Base-by-base conservation (phyloP, 2,797 vertebrate genomes). In the Gallinago stenura region DNA sequence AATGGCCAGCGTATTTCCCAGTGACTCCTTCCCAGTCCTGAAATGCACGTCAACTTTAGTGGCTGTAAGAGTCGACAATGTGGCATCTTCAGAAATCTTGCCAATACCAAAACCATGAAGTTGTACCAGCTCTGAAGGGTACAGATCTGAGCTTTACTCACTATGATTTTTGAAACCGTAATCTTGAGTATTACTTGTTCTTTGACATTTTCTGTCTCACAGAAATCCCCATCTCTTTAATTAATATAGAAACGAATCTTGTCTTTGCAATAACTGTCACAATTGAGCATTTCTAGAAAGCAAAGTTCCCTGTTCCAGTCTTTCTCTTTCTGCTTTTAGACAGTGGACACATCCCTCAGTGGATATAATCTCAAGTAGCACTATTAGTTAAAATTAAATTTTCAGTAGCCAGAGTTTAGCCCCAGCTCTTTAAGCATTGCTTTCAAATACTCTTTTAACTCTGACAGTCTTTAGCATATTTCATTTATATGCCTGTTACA, bases 261-360 rank as follows among this genome's bases (percentile, higher is more conserved):
- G 21, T 25, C 66, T 90, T 84, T 62, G 25, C 1, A 6, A 15
- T 56, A 37, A 37, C 31, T 73, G 43, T 41, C 89, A 77, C 31
- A 90, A 66, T 3, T 64, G 64, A 84, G 78, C 70, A 45, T 85
- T 90, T 96, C 92, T 92, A 89, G 86, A 94, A 93, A 89, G 81
- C 64, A 45, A 8, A 84, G 90, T 91, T 80, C 68, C 35, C 89
- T 96, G 64, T 61, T 87, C 75, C 57, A 87, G 60, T 76, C 90
- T 81, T 94, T 93, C 82, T 71, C 65, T 83, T 72, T 54, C 90
- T 94, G 77, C 90, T 93, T 96, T 89, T 94, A 94, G 82, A 43
- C 28, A 87, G 17, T 2, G 35, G 51, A 39, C 41, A 87, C 78
- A 31, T 81, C 79, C 53, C 15, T 87, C 87, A 91, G 46, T 48